Conservation (phyloP, 2,797 vertebrate species). For the Lycodopsis pacificus region DNA sequence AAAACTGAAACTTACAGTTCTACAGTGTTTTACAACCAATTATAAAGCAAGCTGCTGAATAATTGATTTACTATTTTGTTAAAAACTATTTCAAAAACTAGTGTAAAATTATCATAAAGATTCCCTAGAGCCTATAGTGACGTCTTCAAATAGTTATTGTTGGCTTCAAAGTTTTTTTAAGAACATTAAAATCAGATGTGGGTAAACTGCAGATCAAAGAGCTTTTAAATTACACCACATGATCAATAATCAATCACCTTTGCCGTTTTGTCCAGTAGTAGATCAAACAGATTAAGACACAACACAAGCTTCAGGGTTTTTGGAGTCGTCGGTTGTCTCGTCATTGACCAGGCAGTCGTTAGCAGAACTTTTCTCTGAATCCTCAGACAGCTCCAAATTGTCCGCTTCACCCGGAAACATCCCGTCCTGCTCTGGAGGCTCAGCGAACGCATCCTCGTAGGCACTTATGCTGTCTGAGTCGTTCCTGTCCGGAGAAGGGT, state of each 20-base stretch:
- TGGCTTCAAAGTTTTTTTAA: conserved; percentile 13
- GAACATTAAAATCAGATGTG: conserved; percentile 5
- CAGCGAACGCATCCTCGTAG: conserved; percentile 77
- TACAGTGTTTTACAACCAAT: conserved; percentile 33
- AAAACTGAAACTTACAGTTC: conserved; percentile 12
- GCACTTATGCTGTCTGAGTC: conserved; percentile 78
- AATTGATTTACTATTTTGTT: not conserved
- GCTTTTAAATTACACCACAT: conserved; percentile 13
- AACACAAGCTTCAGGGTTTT: conserved; percentile 63
- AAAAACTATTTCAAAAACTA: conserved; percentile 9
- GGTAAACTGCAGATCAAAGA: conserved; percentile 18
- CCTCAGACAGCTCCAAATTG: conserved; percentile 51
- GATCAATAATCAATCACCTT: not conserved
- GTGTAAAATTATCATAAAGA: not conserved
- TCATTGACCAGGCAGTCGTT: not conserved
- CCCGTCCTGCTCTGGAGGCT: conserved; percentile 72
- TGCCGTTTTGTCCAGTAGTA: not conserved
- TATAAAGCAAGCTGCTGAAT: conserved; percentile 6
- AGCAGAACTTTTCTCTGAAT: conserved; percentile 21
- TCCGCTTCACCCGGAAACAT: conserved; percentile 57
- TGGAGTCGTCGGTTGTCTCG: conserved; percentile 20
- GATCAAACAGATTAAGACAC: conserved; percentile 70
- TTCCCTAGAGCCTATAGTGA: not conserved
- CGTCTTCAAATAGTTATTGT: not conserved
- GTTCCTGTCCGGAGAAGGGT: conserved; percentile 60